Conservation (phyloP, 2,113 vertebrate species). For the Spermophilus dauricus region DNA sequence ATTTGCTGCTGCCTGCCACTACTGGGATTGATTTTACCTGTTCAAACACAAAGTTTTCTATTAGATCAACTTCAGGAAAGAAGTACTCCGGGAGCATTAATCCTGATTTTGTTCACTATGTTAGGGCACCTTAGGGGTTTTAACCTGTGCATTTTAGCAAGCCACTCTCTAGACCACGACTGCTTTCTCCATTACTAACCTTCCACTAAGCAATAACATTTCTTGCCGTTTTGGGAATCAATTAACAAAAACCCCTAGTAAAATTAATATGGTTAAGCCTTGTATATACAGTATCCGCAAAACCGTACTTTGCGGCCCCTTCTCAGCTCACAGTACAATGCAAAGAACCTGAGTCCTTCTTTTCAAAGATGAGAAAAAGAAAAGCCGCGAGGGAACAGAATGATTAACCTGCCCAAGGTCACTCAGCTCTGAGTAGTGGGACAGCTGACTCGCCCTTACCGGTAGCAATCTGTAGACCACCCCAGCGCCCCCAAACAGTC, state of each 20-base stretch:
- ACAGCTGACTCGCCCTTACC: background rate
- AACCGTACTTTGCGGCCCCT: background rate
- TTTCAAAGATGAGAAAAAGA: background rate
- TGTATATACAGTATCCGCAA: background rate
- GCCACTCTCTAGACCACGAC: background rate
- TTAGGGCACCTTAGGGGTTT: background rate
- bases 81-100: constrained; percentile 34
- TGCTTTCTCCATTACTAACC: background rate
- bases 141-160: background rate
- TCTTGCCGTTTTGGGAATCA: background rate
- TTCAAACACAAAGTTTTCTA: constrained; percentile 81
- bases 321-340: background rate
- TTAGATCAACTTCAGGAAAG: constrained; percentile 73
- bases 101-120: constrained; percentile 44
- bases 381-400: background rate
- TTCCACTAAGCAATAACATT: background rate
- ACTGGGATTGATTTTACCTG: constrained; percentile 79
- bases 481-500: background rate
- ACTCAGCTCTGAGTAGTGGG: constrained; percentile 4
- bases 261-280: background rate
- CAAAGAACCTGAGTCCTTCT: background rate
- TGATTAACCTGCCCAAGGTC: constrained; percentile 72
- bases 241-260: background rate
- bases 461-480: background rate
- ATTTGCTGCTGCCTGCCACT: constrained; percentile 80